Percentiles rank a stretch among this genome's conserved stretches.
Evolutionary conservation across 2,888 invertebrate genomes (phyloP).

Genomic region (Deilephila elpenor): DNA sequence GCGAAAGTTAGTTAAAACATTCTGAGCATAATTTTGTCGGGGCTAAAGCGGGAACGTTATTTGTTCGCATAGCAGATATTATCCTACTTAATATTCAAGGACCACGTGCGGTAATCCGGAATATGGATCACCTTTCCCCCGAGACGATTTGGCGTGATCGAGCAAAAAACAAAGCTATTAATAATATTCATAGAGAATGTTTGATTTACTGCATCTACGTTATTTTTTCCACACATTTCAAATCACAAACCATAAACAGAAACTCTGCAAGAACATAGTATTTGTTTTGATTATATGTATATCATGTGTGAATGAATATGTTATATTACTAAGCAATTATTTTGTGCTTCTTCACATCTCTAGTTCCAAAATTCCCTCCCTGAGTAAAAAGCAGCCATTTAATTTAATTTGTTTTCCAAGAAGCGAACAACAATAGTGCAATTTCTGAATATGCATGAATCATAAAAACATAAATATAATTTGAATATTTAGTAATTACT

Average conservation of each 20-base stretch:
- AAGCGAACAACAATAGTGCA: too few species aligned
- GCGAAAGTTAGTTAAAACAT: neutral
- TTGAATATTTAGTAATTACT: neutral
- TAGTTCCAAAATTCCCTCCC: too few species aligned
- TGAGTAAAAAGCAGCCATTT: neutral
- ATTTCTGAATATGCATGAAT: neutral
- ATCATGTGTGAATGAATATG: too few species aligned
- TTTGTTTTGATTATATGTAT: too few species aligned
- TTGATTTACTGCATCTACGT: neutral
- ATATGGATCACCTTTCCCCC: conserved; percentile 2
- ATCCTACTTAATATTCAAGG: conserved; percentile 14
- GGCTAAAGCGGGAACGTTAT: neutral
- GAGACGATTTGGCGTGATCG: conserved; percentile 11
- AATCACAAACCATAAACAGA: neutral
- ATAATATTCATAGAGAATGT: conserved; percentile 16
- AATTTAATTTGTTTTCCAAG: neutral
- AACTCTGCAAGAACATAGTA: too few species aligned
- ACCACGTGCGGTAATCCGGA: conserved; percentile 23
- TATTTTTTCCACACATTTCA: neutral
- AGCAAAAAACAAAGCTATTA: conserved; percentile 20
- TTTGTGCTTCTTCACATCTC: too few species aligned
- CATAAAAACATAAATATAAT: neutral
- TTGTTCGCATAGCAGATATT: conserved; percentile 14
- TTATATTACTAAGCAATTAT: too few species aligned
- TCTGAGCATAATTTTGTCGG: neutral